Percentiles rank a stretch among this genome's conserved stretches.
phyloP scores from a whole-genome alignment of 2,888 invertebrate genomes.

The Notocelia uddmanniana region DNA sequence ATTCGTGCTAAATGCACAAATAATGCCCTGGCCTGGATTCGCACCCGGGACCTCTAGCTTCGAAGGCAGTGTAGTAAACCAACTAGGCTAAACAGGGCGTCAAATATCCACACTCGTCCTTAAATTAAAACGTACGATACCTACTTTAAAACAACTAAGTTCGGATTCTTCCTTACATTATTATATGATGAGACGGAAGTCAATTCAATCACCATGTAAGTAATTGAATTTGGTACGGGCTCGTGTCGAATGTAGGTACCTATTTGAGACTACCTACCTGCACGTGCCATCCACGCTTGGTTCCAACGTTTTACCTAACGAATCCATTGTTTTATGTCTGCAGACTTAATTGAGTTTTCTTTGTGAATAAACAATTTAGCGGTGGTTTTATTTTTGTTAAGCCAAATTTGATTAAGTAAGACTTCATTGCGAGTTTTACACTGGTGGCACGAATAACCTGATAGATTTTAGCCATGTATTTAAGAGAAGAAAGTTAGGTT shows the following conservation, averaged over 20 bases:
- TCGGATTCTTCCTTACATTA: too few relatives aligned
- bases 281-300: background rate
- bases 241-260: background rate
- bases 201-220: background rate
- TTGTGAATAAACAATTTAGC: slow-evolving; percentile 6
- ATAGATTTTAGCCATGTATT: too few relatives aligned
- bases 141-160: too few relatives aligned
- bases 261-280: background rate
- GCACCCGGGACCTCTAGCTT: too few relatives aligned
- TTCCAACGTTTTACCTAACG: background rate
- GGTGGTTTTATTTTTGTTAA: background rate
- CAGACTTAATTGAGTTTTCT: slow-evolving; percentile 15
- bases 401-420: slow-evolving; percentile 2
- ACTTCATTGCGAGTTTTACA: background rate
- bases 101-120: too few relatives aligned
- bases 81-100: too few relatives aligned
- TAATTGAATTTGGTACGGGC: background rate
- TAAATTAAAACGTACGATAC: too few relatives aligned
- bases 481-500: too few relatives aligned
- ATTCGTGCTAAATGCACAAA: too few relatives aligned
- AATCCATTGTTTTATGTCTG: background rate
- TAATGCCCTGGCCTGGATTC: too few relatives aligned
- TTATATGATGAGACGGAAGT: background rate
- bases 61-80: too few relatives aligned
- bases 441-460: background rate